Percentiles rank a stretch among this genome's conserved stretches.
These are phyloP conservation scores for Numida meleagris DNA, from an alignment of 2,113 vertebrate genomes.

Conservation along the genomic window DNA sequence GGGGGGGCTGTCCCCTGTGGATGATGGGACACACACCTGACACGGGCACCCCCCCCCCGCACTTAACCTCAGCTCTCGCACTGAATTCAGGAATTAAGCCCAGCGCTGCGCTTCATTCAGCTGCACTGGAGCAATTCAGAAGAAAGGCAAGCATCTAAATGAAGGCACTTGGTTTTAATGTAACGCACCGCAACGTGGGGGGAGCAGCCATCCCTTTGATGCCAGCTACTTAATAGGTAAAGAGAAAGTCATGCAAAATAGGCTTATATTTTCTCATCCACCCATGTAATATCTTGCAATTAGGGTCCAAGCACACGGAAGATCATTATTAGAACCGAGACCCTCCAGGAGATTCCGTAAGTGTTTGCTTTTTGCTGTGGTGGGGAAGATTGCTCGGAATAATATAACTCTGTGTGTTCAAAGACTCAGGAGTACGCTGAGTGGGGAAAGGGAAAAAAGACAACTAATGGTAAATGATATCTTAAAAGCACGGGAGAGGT, in stretches of 20 bases:
- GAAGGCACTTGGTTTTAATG: constrained; percentile 11
- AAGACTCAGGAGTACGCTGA: constrained; percentile 58
- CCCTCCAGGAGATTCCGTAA: constrained; percentile 69
- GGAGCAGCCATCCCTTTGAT: constrained; percentile 31
- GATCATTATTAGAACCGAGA: constrained; percentile 59
- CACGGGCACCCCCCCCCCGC: not conserved
- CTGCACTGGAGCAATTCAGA: not conserved
- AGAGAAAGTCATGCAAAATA: constrained; percentile 56
- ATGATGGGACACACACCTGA: too few relatives aligned
- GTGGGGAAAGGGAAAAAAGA: not conserved
- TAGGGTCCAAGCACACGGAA: constrained; percentile 64
- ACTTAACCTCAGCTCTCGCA: not conserved
- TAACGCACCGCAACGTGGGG: not conserved
- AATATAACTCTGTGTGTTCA: constrained; percentile 63
- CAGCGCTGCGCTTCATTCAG: not conserved
- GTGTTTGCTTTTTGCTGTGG: constrained; percentile 63
- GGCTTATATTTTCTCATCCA: constrained; percentile 62
- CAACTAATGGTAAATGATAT: constrained; percentile 68
- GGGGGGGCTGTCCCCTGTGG: not conserved
- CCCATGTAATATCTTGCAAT: constrained; percentile 60
- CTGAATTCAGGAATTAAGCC: not conserved
- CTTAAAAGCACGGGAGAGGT: constrained; percentile 73
- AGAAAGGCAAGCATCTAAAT: constrained; percentile 28
- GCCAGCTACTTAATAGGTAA: constrained; percentile 65
- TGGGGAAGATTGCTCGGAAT: constrained; percentile 56